Percentiles rank a stretch among this genome's conserved stretches.
phyloP scores from a whole-genome alignment of 2,113 vertebrate species.

The Dasypus novemcinctus region DNA sequence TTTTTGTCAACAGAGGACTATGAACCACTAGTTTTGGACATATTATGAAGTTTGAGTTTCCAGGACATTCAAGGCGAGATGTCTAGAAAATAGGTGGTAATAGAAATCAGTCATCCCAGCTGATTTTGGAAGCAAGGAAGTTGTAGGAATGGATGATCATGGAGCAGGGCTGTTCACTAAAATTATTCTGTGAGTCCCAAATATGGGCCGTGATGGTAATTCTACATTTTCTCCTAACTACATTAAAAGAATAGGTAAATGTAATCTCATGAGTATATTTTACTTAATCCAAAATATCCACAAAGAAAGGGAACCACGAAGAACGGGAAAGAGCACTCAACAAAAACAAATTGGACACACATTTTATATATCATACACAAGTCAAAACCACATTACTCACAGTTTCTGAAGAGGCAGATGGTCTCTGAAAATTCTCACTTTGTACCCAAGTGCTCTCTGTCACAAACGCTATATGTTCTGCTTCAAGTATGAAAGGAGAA shows the following conservation, averaged over 20 bases:
- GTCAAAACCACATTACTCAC: constrained; percentile 78
- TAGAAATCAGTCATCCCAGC: not conserved
- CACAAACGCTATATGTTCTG: constrained; percentile 91
- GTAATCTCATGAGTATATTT: not conserved
- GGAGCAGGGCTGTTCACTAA: not conserved
- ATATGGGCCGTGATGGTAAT: not conserved
- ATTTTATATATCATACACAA: not conserved
- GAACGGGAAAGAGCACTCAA: not conserved
- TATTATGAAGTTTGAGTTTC: not conserved
- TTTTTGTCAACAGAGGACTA: not conserved
- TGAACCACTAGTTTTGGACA: not conserved
- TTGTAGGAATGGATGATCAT: not conserved
- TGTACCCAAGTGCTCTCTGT: constrained; percentile 87
- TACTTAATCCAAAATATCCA: not conserved
- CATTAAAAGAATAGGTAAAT: not conserved
- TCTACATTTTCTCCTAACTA: not conserved
- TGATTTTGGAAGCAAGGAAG: not conserved
- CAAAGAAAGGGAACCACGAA: not conserved
- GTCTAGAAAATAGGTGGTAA: rapidly evolving
- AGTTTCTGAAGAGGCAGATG: constrained; percentile 79
- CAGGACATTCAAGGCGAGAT: not conserved
- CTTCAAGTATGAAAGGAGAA: constrained; percentile 81
- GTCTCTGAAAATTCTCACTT: constrained; percentile 57
- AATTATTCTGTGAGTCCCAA: not conserved
- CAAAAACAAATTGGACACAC: not conserved